Evolutionary conservation across 2,888 invertebrate species (phyloP).

Genomic region (Oithona nana): DNA sequence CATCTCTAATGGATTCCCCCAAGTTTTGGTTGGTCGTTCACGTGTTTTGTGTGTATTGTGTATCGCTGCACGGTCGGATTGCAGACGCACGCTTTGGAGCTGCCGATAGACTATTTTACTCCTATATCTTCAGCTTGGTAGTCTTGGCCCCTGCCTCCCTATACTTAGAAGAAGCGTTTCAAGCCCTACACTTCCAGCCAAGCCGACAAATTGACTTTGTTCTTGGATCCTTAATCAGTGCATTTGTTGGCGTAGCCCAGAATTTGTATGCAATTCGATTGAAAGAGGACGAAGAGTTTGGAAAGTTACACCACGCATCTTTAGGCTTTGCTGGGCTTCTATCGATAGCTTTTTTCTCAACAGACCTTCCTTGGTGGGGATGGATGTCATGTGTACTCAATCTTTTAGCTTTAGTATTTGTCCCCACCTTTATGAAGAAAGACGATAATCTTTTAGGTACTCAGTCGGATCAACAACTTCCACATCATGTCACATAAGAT

Average conservation of each 20-base stretch:
- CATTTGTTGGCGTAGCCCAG: constrained; percentile 21
- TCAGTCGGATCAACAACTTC: too few species aligned
- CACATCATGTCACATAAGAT: too few species aligned
- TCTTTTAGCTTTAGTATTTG: background rate
- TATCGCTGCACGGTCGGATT: constrained; percentile 22
- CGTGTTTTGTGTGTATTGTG: constrained; percentile 22
- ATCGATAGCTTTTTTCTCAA: background rate
- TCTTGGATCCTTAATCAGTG: constrained; percentile 23
- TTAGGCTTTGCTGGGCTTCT: background rate
- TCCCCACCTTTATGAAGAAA: background rate
- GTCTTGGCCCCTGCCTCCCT: constrained; percentile 24
- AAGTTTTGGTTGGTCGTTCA: constrained; percentile 24
- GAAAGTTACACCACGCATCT: background rate
- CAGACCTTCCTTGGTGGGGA: background rate
- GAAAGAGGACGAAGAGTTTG: background rate
- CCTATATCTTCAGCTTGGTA: constrained; percentile 24
- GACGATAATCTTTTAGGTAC: background rate
- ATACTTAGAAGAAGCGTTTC: constrained; percentile 24
- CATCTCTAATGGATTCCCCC: constrained; percentile 21
- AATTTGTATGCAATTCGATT: constrained; percentile 17
- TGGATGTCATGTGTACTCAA: background rate
- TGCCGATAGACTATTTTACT: constrained; percentile 23
- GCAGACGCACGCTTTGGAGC: constrained; percentile 23
- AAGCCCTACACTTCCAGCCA: constrained; percentile 23
- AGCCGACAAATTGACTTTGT: constrained; percentile 22